Percentiles rank a stretch among this genome's conserved stretches.
Conservation (phyloP, 2,888 invertebrate species). For the Drosophila hamatofila region DNA sequence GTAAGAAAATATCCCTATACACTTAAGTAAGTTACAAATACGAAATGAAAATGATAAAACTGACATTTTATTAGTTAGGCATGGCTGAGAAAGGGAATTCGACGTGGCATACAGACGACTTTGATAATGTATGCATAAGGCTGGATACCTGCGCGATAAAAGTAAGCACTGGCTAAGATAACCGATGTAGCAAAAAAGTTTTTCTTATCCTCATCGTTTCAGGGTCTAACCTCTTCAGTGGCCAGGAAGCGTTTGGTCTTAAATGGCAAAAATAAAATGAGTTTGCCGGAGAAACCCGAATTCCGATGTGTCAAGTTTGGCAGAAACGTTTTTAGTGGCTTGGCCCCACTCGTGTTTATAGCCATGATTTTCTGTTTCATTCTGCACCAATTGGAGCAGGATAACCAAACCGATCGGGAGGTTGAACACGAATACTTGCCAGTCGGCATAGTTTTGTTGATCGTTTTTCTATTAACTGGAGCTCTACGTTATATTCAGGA, state of each 20-base stretch:
- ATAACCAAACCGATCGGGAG: rapidly evolving
- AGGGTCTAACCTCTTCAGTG: constrained; percentile 41
- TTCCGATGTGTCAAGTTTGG: neutral
- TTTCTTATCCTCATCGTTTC: neutral
- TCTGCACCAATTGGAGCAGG: neutral
- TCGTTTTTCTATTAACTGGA: constrained; percentile 33
- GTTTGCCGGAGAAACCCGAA: neutral
- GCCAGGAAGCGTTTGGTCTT: constrained; percentile 29
- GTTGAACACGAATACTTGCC: constrained; percentile 1
- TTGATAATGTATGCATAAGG: neutral
- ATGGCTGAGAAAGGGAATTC: neutral
- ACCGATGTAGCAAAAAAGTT: neutral
- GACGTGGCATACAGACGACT: neutral
- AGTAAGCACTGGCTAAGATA: neutral
- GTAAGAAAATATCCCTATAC: neutral
- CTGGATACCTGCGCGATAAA: neutral
- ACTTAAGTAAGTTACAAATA: neutral
- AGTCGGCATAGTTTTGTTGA: constrained; percentile 10
- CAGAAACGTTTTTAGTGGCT: constrained; percentile 31
- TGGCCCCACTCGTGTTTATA: constrained; percentile 24
- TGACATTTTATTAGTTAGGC: neutral
- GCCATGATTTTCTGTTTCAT: constrained; percentile 26
- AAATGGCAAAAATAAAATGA: constrained; percentile 45
- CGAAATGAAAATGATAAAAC: neutral
- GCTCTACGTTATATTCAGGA: constrained; percentile 28